Conservation (phyloP, 2,113 vertebrate genomes). For the Xiphorhynchus elegans region DNA sequence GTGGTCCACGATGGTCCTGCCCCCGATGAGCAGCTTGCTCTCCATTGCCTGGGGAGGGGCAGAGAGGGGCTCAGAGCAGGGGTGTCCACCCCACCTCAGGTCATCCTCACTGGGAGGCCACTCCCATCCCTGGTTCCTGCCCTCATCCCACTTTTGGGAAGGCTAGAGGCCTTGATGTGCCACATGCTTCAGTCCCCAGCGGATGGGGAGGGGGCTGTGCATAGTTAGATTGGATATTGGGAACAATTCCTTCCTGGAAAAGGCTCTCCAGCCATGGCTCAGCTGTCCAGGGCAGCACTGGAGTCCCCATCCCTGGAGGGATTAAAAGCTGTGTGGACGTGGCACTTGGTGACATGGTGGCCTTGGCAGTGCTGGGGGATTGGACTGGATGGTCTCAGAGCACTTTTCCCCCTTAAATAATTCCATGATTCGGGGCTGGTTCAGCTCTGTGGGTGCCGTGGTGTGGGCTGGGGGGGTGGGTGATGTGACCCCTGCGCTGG, state of each 20-base stretch:
- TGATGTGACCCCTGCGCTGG: background rate
- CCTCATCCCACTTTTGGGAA: background rate
- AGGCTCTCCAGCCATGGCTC: background rate
- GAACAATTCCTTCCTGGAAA: background rate
- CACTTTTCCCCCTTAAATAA: background rate
- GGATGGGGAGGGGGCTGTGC: background rate
- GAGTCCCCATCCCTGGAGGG: background rate
- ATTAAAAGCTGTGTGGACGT: background rate
- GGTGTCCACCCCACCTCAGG: background rate
- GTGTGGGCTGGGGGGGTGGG: background rate
- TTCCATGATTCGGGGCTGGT: fast-evolving
- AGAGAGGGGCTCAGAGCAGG: background rate
- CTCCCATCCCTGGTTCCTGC: background rate
- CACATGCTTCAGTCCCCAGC: background rate
- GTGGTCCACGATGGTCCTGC: constrained; percentile 95
- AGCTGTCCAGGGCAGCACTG: background rate
- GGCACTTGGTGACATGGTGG: background rate
- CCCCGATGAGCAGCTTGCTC: constrained; percentile 93
- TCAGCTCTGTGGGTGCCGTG: fast-evolving
- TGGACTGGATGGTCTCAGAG: background rate
- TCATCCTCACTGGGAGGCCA: background rate
- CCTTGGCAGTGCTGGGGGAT: background rate
- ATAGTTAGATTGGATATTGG: fast-evolving
- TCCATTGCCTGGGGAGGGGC: constrained; percentile 85
- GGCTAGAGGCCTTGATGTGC: fast-evolving